phyloP scores from a whole-genome alignment of 2,113 vertebrate species.

The Callaeas wilsoni region DNA sequence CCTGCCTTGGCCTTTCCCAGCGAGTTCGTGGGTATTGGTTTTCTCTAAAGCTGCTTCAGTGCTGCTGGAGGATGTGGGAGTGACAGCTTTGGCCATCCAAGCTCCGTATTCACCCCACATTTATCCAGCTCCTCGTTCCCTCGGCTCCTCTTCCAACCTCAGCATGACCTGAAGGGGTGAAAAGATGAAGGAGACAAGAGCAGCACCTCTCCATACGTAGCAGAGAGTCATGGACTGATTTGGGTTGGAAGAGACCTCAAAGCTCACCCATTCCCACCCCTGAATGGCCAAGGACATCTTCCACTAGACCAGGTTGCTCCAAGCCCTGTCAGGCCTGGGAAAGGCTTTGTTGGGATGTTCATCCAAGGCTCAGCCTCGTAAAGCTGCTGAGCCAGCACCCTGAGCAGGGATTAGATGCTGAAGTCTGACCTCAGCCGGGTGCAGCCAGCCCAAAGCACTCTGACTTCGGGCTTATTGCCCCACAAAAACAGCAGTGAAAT shows the following conservation, averaged over 20 bases:
- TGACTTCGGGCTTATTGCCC: conserved; percentile 5
- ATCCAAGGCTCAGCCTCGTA: not conserved
- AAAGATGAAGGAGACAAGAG: not conserved
- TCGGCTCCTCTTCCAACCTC: not conserved
- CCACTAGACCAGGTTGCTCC: not conserved
- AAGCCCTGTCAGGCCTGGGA: not conserved
- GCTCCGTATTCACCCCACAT: not conserved
- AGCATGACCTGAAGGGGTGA: not conserved
- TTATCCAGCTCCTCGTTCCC: not conserved
- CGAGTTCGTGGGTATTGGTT: not conserved
- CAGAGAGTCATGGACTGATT: not conserved
- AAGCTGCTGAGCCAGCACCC: not conserved
- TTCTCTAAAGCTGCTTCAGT: not conserved
- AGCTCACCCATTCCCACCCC: not conserved
- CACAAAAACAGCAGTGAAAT: conserved; percentile 27
- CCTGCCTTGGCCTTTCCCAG: conserved; percentile 3
- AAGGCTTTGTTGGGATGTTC: not conserved
- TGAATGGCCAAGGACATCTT: not conserved
- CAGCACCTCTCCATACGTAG: not conserved
- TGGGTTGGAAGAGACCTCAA: not conserved
- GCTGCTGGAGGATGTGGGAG: not conserved
- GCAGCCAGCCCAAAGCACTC: not conserved
- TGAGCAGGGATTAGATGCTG: not conserved
- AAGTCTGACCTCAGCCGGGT: not conserved
- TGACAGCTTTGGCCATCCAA: not conserved